These are phyloP conservation scores for Rhadina sibilatrix DNA, from an alignment of 2,113 vertebrate genomes.

Conservation along the genomic window DNA sequence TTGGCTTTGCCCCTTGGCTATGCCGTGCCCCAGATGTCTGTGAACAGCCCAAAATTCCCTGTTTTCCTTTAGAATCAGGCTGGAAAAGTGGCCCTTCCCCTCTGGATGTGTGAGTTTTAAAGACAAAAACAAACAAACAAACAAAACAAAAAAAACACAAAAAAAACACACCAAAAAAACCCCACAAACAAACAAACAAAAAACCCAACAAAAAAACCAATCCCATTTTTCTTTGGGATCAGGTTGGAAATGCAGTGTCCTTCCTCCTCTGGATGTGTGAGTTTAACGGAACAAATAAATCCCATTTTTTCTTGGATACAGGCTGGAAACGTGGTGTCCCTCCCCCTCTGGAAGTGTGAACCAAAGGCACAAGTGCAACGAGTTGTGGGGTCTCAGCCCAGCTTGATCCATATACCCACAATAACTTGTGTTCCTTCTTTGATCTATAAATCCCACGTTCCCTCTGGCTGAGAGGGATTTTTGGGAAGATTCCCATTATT, in stretches of 20 bases:
- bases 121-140: neutral
- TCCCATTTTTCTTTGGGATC: neutral
- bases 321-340: neutral
- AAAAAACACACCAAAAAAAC: too few relatives aligned
- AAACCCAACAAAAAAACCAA: neutral
- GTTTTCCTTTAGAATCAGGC: neutral
- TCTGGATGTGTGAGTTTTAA: fast-evolving
- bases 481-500: neutral
- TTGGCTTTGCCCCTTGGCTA: constrained; percentile 79
- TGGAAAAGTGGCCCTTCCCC: neutral
- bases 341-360: neutral
- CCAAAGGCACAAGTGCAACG: neutral
- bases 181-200: too few relatives aligned
- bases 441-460: neutral
- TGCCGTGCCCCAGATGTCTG: neutral
- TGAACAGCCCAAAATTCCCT: neutral
- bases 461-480: neutral
- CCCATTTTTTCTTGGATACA: neutral
- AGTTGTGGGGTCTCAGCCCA: constrained; percentile 46
- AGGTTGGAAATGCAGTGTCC: neutral
- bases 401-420: neutral
- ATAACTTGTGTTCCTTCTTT: neutral
- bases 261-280: neutral
- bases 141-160: neutral
- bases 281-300: neutral